phyloP scores from a whole-genome alignment of 2,113 vertebrate genomes.

The Crotophaga sulcirostris region DNA sequence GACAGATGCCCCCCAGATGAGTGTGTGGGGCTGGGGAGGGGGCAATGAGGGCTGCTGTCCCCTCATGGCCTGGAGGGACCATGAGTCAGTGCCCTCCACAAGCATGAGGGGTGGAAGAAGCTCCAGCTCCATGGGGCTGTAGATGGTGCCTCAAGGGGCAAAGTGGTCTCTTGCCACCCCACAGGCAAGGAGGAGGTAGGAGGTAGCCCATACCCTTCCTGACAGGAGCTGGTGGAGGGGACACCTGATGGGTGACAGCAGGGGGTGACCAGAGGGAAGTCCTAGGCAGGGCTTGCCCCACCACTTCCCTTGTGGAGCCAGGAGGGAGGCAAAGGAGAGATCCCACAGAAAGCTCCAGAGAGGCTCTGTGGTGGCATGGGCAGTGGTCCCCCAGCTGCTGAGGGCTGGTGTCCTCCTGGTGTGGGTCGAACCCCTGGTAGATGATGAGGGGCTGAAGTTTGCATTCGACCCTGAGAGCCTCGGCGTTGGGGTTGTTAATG shows the following conservation, averaged over 20 bases:
- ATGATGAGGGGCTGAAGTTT: background rate
- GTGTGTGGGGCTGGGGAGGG: background rate
- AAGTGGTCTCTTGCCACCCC: background rate
- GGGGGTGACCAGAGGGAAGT: background rate
- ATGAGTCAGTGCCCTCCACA: background rate
- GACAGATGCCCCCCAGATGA: background rate
- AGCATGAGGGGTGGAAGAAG: background rate
- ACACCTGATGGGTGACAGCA: rapidly evolving
- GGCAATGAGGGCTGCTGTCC: background rate
- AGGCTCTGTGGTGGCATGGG: rapidly evolving
- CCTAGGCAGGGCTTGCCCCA: background rate
- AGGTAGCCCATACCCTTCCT: background rate
- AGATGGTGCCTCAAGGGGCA: background rate
- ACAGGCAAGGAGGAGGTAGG: background rate
- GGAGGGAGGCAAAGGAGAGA: background rate
- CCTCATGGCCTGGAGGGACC: background rate
- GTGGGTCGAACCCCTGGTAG: rapidly evolving
- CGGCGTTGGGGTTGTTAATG: rapidly evolving
- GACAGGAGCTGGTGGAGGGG: background rate
- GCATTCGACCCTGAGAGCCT: rapidly evolving
- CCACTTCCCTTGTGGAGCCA: background rate
- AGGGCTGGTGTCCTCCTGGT: background rate
- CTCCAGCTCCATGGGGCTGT: background rate
- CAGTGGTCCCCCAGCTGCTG: rapidly evolving
- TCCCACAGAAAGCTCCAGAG: background rate